Evolutionary conservation across 2,797 vertebrate genomes (phyloP).

Genomic region (Helarctos malayanus): DNA sequence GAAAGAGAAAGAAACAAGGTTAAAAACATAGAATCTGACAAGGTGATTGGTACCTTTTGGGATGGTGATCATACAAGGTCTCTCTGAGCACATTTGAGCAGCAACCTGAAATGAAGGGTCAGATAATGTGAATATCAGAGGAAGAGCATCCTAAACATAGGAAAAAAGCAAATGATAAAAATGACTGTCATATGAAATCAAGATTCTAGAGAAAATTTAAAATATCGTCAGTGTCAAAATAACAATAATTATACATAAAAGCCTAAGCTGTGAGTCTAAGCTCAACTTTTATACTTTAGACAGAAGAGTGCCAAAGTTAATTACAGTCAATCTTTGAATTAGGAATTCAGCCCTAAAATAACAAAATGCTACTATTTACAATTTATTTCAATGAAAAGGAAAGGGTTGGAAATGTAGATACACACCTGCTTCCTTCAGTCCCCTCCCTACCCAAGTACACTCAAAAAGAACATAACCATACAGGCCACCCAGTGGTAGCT

Average conservation of each 20-base stretch:
- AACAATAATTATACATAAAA: not conserved
- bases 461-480: not conserved
- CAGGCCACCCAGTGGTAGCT: no score
- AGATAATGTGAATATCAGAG: not conserved
- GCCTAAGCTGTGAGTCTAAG: not conserved
- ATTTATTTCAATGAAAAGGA: slow-evolving; percentile 4
- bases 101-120: not conserved
- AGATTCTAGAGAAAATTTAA: not conserved
- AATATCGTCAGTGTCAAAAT: not conserved
- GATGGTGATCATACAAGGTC: not conserved
- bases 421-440: not conserved
- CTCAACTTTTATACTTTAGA: not conserved
- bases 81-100: not conserved
- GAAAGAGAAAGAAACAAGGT: not conserved
- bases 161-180: not conserved
- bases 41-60: not conserved
- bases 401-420: not conserved
- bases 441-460: not conserved
- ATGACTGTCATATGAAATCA: not conserved
- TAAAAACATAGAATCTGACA: not conserved
- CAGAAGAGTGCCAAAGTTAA: not conserved
- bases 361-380: slow-evolving; percentile 4
- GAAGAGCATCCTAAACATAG: not conserved
- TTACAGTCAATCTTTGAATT: not conserved
- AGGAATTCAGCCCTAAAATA: not conserved